Base-by-base conservation (phyloP, 2,888 invertebrate species). In the Drosophila neonasuta region DNA sequence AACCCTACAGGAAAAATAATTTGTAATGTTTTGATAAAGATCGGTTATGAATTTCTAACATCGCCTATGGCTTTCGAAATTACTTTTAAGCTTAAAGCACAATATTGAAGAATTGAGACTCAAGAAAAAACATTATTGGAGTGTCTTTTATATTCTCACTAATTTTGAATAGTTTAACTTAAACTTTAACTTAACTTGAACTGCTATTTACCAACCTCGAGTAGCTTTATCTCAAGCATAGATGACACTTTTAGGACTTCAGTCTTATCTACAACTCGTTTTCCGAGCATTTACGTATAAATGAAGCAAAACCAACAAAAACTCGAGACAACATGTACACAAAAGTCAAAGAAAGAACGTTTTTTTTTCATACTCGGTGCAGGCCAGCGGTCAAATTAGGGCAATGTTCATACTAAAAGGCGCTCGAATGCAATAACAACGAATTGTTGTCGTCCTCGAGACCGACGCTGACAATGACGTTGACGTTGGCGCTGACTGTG, bases 261-360 rank as follows among this genome's bases (percentile, higher is more conserved):
- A 73, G 83, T 72, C 79, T 86, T 84, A 86, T 82, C 82, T 80
- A 65, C 77, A 71, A 63, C 71, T 73, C 86, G 87, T 86, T 86
- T 82, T 86, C 81, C 82, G 39, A 86, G 68, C 84, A 71, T 74
- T 82, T 82, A 86, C 61, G 66, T 79, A 84, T 66, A 64, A 72
- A 74, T 54, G 73, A 74, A 61, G 6, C 36, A 62, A 17, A 54
- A 58, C 13, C 45, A 64, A 44, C 41, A 58, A 17, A 49, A 74
- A 57, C 50, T 54, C 41, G 45, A 57, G 65, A 61, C 46, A 61
- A 58, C 59, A 68, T 68, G 73, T 80, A 83, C 83, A 81, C 80
- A 80, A 78, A 83, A 78, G 62, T 44, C 54, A 45, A 55, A 55
- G 51, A 42, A 59, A 56, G 30, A 41, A 39, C 11, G 6, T 8